Evolutionary conservation across 2,797 vertebrate species (phyloP).

Genomic region (Hydrocynus forskahlii): DNA sequence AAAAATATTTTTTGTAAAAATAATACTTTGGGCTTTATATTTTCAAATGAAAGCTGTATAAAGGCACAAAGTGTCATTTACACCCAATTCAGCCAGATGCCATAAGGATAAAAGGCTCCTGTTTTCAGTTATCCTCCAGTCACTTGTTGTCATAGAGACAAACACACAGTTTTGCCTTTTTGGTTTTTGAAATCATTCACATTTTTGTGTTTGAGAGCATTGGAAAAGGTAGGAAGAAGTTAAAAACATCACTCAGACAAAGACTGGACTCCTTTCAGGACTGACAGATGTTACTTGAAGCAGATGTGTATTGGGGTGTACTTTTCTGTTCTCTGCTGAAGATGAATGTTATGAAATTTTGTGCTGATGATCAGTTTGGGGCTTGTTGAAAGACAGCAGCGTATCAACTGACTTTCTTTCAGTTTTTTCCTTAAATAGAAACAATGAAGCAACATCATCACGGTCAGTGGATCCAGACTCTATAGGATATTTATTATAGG

Average conservation of each 20-base stretch:
- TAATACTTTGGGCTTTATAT: neutral
- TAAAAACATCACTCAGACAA: neutral
- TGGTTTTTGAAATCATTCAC: no score
- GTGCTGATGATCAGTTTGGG: no score
- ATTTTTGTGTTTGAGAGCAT: neutral
- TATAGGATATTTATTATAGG: no score
- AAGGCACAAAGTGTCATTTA: neutral
- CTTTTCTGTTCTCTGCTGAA: neutral
- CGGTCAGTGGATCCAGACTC: no score
- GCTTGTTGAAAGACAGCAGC: no score
- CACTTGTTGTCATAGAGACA: neutral
- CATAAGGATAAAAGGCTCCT: neutral
- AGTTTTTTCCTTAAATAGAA: no score
- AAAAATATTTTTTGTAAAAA: no score
- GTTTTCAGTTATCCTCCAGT: neutral
- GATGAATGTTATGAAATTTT: neutral
- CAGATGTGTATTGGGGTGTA: neutral
- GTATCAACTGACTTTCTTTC: no score
- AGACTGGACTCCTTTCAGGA: neutral
- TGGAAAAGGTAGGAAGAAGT: neutral
- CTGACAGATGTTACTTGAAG: no score
- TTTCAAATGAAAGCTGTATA: neutral
- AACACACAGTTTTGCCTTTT: neutral
- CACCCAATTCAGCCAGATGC: neutral
- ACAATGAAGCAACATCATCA: no score